These are phyloP conservation scores for Callipepla squamata DNA, from an alignment of 2,113 vertebrate species.

Conservation along the genomic window DNA sequence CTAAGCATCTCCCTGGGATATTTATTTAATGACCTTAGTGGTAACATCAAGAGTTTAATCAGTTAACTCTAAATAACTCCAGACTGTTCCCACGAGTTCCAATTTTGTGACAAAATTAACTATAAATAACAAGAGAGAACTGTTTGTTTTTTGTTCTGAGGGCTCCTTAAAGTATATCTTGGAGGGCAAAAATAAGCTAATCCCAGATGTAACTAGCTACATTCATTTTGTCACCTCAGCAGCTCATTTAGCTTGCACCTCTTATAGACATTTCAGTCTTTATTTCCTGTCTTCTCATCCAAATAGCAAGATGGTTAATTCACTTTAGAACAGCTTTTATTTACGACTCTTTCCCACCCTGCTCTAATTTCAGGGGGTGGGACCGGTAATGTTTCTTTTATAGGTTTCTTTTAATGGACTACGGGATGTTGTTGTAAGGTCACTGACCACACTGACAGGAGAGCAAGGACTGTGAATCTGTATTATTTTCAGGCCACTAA, in stretches of 20 bases:
- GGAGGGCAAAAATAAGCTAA: neutral
- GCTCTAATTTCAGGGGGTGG: slow-evolving; percentile 43
- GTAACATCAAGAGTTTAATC: slow-evolving; percentile 16
- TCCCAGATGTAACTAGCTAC: neutral
- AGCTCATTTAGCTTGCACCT: neutral
- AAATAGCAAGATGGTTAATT: slow-evolving; percentile 14
- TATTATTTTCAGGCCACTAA: slow-evolving; percentile 46
- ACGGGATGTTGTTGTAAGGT: slow-evolving; percentile 35
- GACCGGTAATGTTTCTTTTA: slow-evolving; percentile 32
- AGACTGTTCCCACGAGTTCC: neutral
- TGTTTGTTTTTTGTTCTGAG: neutral
- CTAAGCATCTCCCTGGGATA: neutral
- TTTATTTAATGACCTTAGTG: slow-evolving; percentile 5
- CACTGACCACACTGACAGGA: neutral
- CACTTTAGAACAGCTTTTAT: slow-evolving; percentile 14
- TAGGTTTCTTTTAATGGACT: slow-evolving; percentile 39
- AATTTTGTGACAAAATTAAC: neutral
- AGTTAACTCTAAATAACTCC: slow-evolving; percentile 14
- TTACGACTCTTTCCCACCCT: slow-evolving; percentile 4
- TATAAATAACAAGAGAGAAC: neutral
- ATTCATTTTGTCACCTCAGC: neutral
- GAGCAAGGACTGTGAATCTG: slow-evolving; percentile 33
- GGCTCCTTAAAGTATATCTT: neutral
- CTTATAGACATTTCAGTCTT: neutral
- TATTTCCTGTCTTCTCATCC: slow-evolving; percentile 1